These are phyloP conservation scores for Aethes cnicana DNA, from an alignment of 2,888 invertebrate genomes.

Conservation along the genomic window DNA sequence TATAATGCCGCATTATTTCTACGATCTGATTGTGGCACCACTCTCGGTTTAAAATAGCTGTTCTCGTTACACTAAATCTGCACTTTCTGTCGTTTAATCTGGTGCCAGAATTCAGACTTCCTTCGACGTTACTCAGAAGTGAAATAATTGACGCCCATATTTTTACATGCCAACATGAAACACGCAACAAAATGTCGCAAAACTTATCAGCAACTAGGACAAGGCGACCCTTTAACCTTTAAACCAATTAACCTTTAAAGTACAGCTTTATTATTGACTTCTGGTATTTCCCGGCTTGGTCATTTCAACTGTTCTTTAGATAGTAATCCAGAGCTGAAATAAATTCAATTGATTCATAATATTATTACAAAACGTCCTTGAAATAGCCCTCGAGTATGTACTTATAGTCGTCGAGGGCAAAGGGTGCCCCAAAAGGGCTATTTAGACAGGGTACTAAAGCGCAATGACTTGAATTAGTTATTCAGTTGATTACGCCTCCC, in stretches of 20 bases:
- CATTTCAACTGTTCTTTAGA: conserved; percentile 29
- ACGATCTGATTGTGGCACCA: no score
- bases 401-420: conserved; percentile 45
- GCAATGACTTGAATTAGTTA: conserved; percentile 80
- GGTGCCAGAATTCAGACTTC: neutral
- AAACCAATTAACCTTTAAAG: conserved; percentile 47
- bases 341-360: conserved; percentile 48
- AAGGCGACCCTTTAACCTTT: conserved; percentile 47
- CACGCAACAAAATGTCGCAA: conserved; percentile 14
- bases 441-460: conserved; percentile 64
- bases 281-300: conserved; percentile 32
- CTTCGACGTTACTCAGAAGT: neutral
- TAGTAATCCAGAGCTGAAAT: conserved; percentile 25
- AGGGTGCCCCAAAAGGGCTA: conserved; percentile 70
- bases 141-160: neutral
- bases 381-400: conserved; percentile 48
- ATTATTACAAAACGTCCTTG: conserved; percentile 60
- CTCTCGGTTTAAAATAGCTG: neutral
- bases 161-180: no score
- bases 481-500: conserved; percentile 78
- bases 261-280: conserved; percentile 43
- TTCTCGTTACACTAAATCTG: neutral
- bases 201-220: conserved; percentile 39
- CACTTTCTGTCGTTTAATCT: neutral
- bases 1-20: no score